A percentile compares a stretch with the other conserved stretches of the same genome.
Conservation (phyloP, 2,888 invertebrate species). For the Oegoconia quadripuncta region DNA sequence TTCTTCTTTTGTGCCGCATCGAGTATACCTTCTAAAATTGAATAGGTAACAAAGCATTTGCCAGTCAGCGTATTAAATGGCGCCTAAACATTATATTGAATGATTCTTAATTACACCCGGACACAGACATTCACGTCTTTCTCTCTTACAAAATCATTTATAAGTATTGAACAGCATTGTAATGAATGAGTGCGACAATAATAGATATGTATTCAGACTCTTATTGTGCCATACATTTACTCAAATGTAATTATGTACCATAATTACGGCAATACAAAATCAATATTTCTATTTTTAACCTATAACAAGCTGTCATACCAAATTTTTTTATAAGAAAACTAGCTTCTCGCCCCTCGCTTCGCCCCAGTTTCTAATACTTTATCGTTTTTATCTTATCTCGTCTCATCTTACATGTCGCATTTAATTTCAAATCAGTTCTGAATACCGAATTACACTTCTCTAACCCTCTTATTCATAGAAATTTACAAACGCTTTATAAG, state of each 20-base stretch:
- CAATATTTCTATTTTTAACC: not conserved
- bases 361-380: no score
- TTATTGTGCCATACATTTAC: no score
- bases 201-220: constrained; percentile 4
- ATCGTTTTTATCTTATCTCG: no score
- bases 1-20: no score
- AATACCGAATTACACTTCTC: no score
- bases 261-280: no score
- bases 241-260: no score
- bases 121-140: constrained; percentile 2
- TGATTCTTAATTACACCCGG: constrained; percentile 9
- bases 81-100: constrained; percentile 10
- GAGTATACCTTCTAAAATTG: not conserved
- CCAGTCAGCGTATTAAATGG: constrained; percentile 15
- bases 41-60: constrained; percentile 1
- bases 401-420: no score
- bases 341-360: no score
- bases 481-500: no score
- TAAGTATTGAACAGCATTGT: constrained; percentile 8
- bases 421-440: no score
- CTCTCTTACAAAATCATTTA: constrained; percentile 3
- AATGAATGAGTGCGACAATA: constrained; percentile 8
- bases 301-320: not conserved
- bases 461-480: no score
- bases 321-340: not conserved